Evolutionary conservation across 2,797 vertebrate genomes (phyloP).

Genomic region (Chelmon rostratus): DNA sequence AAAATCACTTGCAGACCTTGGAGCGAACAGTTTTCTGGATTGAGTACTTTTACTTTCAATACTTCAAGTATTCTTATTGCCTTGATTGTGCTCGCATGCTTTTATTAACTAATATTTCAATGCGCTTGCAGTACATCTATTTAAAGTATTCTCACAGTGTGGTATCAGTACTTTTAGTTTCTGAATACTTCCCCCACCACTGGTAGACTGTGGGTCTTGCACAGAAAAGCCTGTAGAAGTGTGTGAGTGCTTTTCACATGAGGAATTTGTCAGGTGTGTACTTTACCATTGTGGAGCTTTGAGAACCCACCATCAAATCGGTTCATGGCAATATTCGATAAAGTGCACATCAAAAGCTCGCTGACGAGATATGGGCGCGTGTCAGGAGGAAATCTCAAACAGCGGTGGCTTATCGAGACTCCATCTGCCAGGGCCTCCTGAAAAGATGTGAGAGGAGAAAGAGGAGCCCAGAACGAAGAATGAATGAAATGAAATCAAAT

Average conservation of each 20-base stretch:
- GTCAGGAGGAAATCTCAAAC: constrained; percentile 62
- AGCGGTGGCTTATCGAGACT: constrained; percentile 56
- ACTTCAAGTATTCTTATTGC: background rate
- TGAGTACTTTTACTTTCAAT: too few species aligned
- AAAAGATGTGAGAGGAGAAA: constrained; percentile 44
- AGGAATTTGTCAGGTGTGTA: constrained; percentile 6
- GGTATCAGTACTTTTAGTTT: background rate
- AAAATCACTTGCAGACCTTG: too few species aligned
- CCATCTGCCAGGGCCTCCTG: constrained; percentile 53
- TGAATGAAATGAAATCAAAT: constrained; percentile 64
- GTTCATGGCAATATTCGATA: constrained; percentile 53
- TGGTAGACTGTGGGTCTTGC: background rate
- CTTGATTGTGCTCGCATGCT: background rate
- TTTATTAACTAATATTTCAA: too few species aligned
- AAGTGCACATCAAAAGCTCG: constrained; percentile 47
- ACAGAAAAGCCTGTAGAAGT: background rate
- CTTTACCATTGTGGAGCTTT: constrained; percentile 17
- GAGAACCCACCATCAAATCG: constrained; percentile 33
- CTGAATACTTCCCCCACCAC: background rate
- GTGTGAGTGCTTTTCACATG: constrained; percentile 8
- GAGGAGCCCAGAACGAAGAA: constrained; percentile 9
- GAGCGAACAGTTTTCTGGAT: too few species aligned
- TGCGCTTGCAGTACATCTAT: background rate
- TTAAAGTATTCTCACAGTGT: background rate
- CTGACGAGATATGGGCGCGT: constrained; percentile 62